phyloP scores from a whole-genome alignment of 2,888 invertebrate species.

The Volucella inanis region DNA sequence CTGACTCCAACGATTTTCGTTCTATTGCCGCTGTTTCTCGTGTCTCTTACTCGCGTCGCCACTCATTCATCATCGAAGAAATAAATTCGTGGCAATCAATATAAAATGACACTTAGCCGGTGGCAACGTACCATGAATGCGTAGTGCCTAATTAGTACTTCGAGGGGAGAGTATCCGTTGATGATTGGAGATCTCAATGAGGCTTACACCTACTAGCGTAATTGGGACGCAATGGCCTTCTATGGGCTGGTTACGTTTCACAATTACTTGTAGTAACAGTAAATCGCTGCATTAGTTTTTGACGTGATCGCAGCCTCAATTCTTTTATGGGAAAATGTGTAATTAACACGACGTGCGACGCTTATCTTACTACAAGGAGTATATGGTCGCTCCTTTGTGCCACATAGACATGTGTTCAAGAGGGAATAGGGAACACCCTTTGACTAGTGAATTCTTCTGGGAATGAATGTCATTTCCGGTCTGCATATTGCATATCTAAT shows the following conservation, averaged over 20 bases:
- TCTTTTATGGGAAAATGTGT: constrained; percentile 10
- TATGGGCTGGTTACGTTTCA: constrained; percentile 1
- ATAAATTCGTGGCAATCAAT: constrained; percentile 69
- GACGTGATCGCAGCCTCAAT: neutral
- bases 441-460: neutral
- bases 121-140: constrained; percentile 49
- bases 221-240: constrained; percentile 53
- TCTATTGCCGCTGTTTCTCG: neutral
- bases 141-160: constrained; percentile 64
- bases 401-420: neutral
- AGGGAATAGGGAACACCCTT: neutral
- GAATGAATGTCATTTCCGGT: constrained; percentile 67
- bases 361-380: constrained; percentile 20
- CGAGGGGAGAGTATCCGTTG: neutral
- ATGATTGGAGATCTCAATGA: constrained; percentile 18
- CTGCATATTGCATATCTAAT: constrained; percentile 37
- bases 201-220: constrained; percentile 2
- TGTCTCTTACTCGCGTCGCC: constrained; percentile 22
- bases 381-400: constrained; percentile 4
- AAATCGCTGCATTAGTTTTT: neutral
- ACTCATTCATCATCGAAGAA: constrained; percentile 55
- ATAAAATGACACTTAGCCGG: constrained; percentile 30
- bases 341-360: constrained; percentile 12
- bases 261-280: neutral
- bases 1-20: constrained; percentile 28